Base-by-base conservation (phyloP, 2,888 invertebrate species). In the Odontocerum albicorne region DNA sequence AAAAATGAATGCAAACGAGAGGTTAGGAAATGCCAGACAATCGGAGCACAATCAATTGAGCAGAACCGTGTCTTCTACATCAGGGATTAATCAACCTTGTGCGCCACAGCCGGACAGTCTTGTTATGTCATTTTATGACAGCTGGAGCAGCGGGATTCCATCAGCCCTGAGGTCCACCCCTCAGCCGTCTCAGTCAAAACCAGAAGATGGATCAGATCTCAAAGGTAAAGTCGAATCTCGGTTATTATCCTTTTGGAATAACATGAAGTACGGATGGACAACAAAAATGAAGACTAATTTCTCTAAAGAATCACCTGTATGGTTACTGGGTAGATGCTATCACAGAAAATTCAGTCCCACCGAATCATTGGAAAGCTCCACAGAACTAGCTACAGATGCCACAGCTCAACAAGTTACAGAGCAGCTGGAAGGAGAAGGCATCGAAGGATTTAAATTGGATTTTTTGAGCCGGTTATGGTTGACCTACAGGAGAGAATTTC, bases 231-330 rank as follows among this genome's bases (percentile, higher is more conserved):
- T 93, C 62, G 92, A 92, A 71, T 88, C 89, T 19, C 86, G 88
- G 61, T 71, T 94, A 46, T 72, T 91, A 66, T 90, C 92, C 33
- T 89, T 92, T 84, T 93, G 92, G 92, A 92, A 93, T 71, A 93
- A 93, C 72, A 86, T 94, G 55, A 92, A 92, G 76, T 92, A 92
- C 73, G 92, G 87, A 42, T 91, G 89, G 88, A 85, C 86, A 49
- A 83, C 88, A 1, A 92, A 92, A 72, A 74, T 90, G 61, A 86
- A 85, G 70, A 84, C 87, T 1, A 83, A 74, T 63, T 86, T 88
- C 66, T 91, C 90, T 0, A 90, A 89, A 72, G 92, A 92, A 73
- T 90, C 90, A 61, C 92, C 93, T 0, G 90, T 94, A 2, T 93
- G 90, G 87, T 70, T 94, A 17, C 72, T 94, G 20, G 94, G 94